phyloP scores from a whole-genome alignment of 2,113 vertebrate genomes.

The Natator depressus region DNA sequence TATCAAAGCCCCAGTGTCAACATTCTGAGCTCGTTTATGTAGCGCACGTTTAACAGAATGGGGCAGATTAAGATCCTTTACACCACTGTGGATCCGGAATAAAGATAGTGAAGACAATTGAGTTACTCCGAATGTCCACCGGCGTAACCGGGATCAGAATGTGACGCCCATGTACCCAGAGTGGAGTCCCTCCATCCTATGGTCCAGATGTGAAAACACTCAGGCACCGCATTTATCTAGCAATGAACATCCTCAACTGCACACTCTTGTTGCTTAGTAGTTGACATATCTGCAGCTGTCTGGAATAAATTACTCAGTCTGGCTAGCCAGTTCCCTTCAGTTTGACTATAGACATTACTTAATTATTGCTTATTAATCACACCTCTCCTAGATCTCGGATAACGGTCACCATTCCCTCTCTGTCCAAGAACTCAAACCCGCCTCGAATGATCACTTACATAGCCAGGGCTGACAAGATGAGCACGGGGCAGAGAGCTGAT shows the following conservation, averaged over 20 bases:
- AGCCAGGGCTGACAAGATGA: slow-evolving; percentile 7
- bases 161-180: not conserved
- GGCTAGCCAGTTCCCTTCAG: not conserved
- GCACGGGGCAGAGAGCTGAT: slow-evolving; percentile 1
- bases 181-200: not conserved
- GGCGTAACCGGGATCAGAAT: not conserved
- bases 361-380: not conserved
- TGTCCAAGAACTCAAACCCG: not conserved
- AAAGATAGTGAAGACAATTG: not conserved
- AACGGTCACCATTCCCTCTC: not conserved
- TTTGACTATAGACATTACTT: not conserved
- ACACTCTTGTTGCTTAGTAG: not conserved
- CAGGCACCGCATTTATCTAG: not conserved
- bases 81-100: not conserved
- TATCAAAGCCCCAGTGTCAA: not conserved
- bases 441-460: slow-evolving; percentile 66
- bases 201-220: not conserved
- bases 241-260: not conserved
- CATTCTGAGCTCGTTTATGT: not conserved
- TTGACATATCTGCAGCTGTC: not conserved
- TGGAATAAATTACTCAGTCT: not conserved
- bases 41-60: not conserved
- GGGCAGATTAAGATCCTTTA: too few relatives aligned
- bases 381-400: not conserved
- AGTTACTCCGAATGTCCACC: not conserved